Conservation (phyloP, 2,888 invertebrate species). For the Plutella xylostella region DNA sequence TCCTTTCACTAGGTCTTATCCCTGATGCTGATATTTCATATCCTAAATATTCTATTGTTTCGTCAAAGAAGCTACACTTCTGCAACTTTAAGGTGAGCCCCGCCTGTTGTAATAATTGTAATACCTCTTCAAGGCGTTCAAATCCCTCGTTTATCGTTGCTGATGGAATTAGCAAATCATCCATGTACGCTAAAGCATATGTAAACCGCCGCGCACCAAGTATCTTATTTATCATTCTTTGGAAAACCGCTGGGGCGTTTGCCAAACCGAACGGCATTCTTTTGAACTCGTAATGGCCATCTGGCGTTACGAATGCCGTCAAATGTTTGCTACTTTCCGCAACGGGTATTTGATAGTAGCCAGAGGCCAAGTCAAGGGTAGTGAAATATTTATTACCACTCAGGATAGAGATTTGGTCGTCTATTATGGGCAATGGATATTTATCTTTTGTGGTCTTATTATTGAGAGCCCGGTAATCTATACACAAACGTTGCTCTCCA, state of each 20-base stretch:
- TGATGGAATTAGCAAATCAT: conserved; percentile 14
- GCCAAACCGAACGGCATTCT: not conserved
- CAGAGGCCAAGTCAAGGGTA: too few relatives aligned
- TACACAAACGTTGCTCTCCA: not conserved
- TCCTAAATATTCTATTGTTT: conserved; percentile 6
- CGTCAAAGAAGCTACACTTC: conserved; percentile 17
- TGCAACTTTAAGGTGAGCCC: conserved; percentile 16
- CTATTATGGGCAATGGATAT: too few relatives aligned
- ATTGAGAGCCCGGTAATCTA: too few relatives aligned
- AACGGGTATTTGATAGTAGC: too few relatives aligned
- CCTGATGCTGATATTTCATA: conserved; percentile 18
- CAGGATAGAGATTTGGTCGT: too few relatives aligned
- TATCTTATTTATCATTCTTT: conserved; percentile 20
- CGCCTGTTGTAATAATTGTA: conserved; percentile 7
- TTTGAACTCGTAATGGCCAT: too few relatives aligned
- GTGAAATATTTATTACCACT: too few relatives aligned
- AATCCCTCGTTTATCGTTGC: not conserved
- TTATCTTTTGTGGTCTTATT: too few relatives aligned
- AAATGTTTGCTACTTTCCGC: too few relatives aligned
- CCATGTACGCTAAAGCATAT: conserved; percentile 17
- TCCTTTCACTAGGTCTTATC: conserved; percentile 12
- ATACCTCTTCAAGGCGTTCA: not conserved
- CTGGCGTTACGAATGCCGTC: too few relatives aligned
- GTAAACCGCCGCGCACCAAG: conserved; percentile 12
- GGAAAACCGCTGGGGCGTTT: not conserved